phyloP scores from a whole-genome alignment of 2,888 invertebrate species.

The Pantelozetes paolii region DNA sequence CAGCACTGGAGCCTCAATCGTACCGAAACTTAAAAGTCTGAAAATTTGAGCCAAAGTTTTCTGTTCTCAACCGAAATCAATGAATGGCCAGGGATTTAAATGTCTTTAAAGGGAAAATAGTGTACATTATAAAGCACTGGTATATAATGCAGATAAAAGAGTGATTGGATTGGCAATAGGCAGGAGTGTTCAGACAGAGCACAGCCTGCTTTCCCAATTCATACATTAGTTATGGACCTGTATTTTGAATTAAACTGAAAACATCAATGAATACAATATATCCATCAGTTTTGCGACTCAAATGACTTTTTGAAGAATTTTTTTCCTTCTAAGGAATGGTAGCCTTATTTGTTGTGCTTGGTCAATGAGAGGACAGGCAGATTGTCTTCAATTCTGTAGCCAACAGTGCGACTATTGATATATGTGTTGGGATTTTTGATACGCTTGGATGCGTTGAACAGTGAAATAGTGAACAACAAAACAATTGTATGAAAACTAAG shows the following conservation, averaged over 20 bases:
- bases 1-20: not conserved
- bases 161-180: slow-evolving; percentile 6
- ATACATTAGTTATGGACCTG: not conserved
- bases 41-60: no score
- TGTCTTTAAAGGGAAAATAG: slow-evolving; percentile 1
- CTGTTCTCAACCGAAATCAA: not conserved
- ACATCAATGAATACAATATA: not conserved
- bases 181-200: not conserved
- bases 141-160: not conserved
- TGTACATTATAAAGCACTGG: not conserved
- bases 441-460: not conserved
- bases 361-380: not conserved
- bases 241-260: not conserved
- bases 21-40: not conserved
- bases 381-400: not conserved
- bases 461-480: slow-evolving; percentile 2
- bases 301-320: not conserved
- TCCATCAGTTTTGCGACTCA: not conserved
- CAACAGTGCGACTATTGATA: not conserved
- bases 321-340: not conserved
- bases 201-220: not conserved
- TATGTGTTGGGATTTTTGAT: not conserved
- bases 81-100: slow-evolving; percentile 25
- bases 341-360: no score
- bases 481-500: slow-evolving; percentile 16